These are phyloP conservation scores for Cryptocephalus primarius DNA, from an alignment of 2,888 invertebrate genomes.

Conservation along the genomic window DNA sequence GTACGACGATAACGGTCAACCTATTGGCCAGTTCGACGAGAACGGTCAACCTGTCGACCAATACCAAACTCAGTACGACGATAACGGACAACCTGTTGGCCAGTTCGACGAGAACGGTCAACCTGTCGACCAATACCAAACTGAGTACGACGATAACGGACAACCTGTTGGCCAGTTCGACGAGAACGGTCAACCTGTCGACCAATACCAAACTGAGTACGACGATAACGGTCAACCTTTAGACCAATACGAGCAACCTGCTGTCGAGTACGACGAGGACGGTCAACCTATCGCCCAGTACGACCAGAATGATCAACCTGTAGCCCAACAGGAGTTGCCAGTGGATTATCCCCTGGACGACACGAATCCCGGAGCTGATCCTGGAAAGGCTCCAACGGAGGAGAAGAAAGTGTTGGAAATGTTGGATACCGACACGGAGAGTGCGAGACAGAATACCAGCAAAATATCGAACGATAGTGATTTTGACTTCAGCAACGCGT, in stretches of 20 bases:
- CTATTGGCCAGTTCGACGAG: constrained; percentile 15
- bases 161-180: constrained; percentile 12
- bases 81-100: constrained; percentile 9
- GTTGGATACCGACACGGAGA: constrained; percentile 35
- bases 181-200: constrained; percentile 17
- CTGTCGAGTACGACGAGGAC: constrained; percentile 12
- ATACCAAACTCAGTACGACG: constrained; percentile 10
- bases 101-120: constrained; percentile 15
- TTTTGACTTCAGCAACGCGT: constrained; percentile 32
- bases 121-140: constrained; percentile 5
- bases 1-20: constrained; percentile 18
- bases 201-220: constrained; percentile 10
- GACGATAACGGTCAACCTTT: constrained; percentile 15
- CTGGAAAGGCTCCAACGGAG: constrained; percentile 1
- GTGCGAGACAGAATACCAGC: constrained; percentile 26
- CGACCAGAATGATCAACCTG: constrained; percentile 13
- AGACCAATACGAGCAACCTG: constrained; percentile 16
- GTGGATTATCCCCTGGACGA: not conserved
- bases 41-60: constrained; percentile 15
- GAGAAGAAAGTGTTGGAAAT: constrained; percentile 29
- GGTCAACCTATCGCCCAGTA: constrained; percentile 10
- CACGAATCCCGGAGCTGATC: no score
- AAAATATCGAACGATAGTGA: constrained; percentile 35
- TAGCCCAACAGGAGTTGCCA: constrained; percentile 4
- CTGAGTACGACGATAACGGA: constrained; percentile 13